A percentile compares a stretch with the other conserved stretches of the same genome.
These are phyloP conservation scores for Scaptomyza graminum DNA, from an alignment of 1,140 invertebrate genomes.

Conservation along the genomic window DNA sequence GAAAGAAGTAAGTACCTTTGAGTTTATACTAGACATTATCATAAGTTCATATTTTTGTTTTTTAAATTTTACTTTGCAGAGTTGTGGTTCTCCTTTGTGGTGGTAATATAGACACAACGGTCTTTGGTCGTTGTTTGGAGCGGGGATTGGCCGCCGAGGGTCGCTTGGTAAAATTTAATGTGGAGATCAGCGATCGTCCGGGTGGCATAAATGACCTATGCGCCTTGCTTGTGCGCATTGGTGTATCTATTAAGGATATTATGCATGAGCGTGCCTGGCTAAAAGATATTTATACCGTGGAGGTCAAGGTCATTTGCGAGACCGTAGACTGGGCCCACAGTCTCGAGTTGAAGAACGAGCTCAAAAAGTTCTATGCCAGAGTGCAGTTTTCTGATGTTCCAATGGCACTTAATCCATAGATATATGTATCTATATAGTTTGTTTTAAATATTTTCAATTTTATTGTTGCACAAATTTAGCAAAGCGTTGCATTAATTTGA, in stretches of 20 bases:
- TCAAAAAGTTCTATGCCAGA: constrained; percentile 86
- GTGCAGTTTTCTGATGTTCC: constrained; percentile 83
- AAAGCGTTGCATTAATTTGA: constrained; percentile 51
- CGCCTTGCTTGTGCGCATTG: constrained; percentile 88
- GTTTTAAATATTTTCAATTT: constrained; percentile 52
- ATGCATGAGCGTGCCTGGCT: constrained; percentile 97
- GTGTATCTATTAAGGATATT: constrained; percentile 97
- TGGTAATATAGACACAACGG: constrained; percentile 97
- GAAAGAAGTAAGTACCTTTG: constrained; percentile 89
- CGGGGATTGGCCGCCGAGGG: constrained; percentile 95
- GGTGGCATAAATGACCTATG: constrained; percentile 95
- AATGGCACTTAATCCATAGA: constrained; percentile 83
- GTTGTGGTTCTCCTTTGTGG: constrained; percentile 94
- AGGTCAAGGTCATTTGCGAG: constrained; percentile 93
- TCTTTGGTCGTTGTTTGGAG: constrained; percentile 94
- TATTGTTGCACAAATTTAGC: constrained; percentile 44
- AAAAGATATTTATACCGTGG: constrained; percentile 93
- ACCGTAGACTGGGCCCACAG: constrained; percentile 92
- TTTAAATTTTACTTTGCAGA: constrained; percentile 34
- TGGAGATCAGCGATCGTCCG: constrained; percentile 93
- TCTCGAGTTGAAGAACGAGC: constrained; percentile 86
- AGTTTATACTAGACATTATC: too few relatives aligned
- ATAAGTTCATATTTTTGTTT: not conserved
- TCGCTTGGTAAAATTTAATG: constrained; percentile 93
- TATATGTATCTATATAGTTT: constrained; percentile 16